These are phyloP conservation scores for Empidonax traillii DNA, from an alignment of 2,113 vertebrate genomes.

Conservation along the genomic window DNA sequence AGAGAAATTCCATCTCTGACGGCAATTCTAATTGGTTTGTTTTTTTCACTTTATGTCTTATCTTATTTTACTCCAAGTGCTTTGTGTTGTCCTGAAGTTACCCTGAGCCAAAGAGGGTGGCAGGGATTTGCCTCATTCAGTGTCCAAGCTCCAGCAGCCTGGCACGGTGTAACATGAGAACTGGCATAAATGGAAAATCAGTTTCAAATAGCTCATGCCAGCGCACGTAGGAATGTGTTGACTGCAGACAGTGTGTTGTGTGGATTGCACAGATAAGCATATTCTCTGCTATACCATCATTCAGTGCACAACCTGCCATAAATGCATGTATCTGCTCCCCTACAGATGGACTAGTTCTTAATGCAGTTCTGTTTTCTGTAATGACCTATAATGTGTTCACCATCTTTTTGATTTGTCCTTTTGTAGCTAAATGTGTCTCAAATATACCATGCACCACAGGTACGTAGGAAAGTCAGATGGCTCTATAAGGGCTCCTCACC, in stretches of 20 bases:
- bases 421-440: conserved; percentile 19
- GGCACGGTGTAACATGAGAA: conserved; percentile 38
- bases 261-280: conserved; percentile 39
- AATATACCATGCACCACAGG: not conserved
- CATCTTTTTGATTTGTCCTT: not conserved
- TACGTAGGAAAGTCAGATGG: not conserved
- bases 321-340: not conserved
- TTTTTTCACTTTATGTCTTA: conserved; percentile 18
- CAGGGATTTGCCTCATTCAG: conserved; percentile 26
- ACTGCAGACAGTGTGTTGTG: conserved; percentile 12
- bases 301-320: not conserved
- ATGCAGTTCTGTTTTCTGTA: not conserved
- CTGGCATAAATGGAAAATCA: conserved; percentile 38
- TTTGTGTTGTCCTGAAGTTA: conserved; percentile 48
- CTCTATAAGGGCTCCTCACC: conserved; percentile 30
- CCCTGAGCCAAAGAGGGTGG: conserved; percentile 14
- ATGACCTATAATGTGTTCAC: not conserved
- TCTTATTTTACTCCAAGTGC: conserved; percentile 16
- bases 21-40: not conserved
- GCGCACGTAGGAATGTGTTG: not conserved
- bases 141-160: not conserved
- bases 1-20: conserved; percentile 6
- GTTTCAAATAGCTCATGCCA: conserved; percentile 31
- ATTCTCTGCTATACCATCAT: not conserved
- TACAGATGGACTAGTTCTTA: not conserved